phyloP scores from a whole-genome alignment of 2,888 invertebrate species.

The Pachymerium ferrugineum region DNA sequence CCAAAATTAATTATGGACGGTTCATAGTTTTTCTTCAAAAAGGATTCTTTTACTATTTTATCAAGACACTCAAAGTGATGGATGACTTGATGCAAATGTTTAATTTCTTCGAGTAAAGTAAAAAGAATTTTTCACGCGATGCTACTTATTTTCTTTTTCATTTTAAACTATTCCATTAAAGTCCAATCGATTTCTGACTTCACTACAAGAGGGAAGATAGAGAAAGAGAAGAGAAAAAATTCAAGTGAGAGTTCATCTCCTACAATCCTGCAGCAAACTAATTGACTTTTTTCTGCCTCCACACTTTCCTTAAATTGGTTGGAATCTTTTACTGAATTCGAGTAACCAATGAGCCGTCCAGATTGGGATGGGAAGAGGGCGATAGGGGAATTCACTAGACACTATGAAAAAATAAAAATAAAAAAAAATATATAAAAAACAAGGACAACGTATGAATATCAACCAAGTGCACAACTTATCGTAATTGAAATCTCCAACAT shows the following conservation, averaged over 20 bases:
- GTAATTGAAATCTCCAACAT: background rate
- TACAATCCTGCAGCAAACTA: slow-evolving; percentile 14
- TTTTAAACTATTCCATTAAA: slow-evolving; percentile 20
- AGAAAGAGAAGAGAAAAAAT: background rate
- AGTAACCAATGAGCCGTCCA: slow-evolving; percentile 17
- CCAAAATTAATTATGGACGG: background rate
- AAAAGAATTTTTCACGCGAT: slow-evolving; percentile 15
- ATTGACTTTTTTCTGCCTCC: slow-evolving; percentile 2
- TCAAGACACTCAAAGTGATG: slow-evolving; percentile 1
- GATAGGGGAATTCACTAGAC: background rate
- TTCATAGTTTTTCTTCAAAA: background rate
- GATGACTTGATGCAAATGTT: slow-evolving; percentile 15
- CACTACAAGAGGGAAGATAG: background rate
- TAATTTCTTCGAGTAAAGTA: background rate
- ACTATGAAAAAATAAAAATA: background rate
- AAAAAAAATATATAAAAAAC: background rate
- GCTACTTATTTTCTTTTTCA: slow-evolving; percentile 16
- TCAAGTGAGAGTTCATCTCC: slow-evolving; percentile 9
- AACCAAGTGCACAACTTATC: too few relatives aligned
- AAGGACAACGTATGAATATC: background rate
- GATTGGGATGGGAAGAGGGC: background rate
- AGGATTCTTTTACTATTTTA: background rate
- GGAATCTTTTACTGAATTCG: slow-evolving; percentile 15
- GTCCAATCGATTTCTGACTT: slow-evolving; percentile 18
- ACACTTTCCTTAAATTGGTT: slow-evolving; percentile 19